These are phyloP conservation scores for Rafetus swinhoei DNA, from an alignment of 2,113 vertebrate species.

Conservation along the genomic window DNA sequence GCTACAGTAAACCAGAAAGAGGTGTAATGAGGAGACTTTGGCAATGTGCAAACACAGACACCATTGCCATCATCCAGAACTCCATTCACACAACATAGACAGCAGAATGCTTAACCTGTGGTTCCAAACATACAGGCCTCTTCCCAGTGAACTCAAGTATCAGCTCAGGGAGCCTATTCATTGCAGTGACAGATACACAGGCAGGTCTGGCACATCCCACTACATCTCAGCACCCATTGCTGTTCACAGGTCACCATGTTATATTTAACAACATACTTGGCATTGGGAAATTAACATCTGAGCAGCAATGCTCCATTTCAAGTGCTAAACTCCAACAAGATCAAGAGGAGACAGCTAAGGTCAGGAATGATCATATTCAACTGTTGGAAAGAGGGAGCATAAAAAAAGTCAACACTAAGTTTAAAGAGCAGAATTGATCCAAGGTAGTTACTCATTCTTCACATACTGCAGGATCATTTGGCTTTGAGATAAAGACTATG, in stretches of 20 bases:
- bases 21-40: neutral
- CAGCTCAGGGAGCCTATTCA: neutral
- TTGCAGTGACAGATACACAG: neutral
- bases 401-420: neutral
- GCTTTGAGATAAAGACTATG: neutral
- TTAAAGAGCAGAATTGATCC: neutral
- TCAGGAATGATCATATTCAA: neutral
- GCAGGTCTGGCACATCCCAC: neutral
- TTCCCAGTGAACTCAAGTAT: neutral
- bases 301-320: neutral
- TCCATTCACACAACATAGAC: neutral
- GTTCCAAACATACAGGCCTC: neutral
- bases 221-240: neutral
- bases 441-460: neutral
- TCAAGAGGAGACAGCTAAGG: neutral
- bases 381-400: neutral
- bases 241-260: neutral
- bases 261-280: neutral
- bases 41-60: neutral
- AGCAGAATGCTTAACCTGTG: neutral
- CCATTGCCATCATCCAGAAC: neutral
- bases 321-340: neutral
- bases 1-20: neutral
- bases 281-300: neutral
- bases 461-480: neutral